Evolutionary conservation across 1,140 invertebrate species (phyloP).

Genomic region (Branchinecta lindahli): DNA sequence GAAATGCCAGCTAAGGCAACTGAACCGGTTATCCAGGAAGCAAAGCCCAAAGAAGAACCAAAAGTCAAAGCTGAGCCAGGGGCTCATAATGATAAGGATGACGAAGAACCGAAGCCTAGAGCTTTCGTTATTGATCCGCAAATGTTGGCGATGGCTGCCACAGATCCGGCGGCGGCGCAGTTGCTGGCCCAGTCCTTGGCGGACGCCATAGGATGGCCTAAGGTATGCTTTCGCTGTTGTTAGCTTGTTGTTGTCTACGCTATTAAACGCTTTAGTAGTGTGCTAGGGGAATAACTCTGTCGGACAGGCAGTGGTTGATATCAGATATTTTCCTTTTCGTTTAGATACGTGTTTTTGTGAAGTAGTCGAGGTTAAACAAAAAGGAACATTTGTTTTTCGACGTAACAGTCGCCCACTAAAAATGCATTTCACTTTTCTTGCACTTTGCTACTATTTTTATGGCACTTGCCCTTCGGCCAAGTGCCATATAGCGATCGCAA

Average conservation of each 20-base stretch:
- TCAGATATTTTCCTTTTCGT: too few relatives aligned
- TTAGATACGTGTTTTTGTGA: too few relatives aligned
- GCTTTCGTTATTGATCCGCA: conserved; percentile 32
- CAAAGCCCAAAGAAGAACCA: conserved; percentile 20
- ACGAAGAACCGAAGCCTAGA: conserved; percentile 13
- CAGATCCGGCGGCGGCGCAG: conserved; percentile 37
- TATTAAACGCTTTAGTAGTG: conserved; percentile 24
- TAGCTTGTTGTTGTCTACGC: conserved; percentile 36
- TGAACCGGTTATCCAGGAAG: conserved; percentile 19
- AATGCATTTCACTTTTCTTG: too few relatives aligned
- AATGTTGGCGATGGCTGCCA: conserved; percentile 24
- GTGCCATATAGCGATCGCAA: too few relatives aligned
- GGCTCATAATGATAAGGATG: conserved; percentile 19
- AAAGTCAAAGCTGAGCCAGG: too few relatives aligned
- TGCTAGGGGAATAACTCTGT: background rate
- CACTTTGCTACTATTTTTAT: too few relatives aligned
- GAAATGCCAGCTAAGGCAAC: background rate
- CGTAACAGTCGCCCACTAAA: too few relatives aligned
- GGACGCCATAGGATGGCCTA: conserved; percentile 42
- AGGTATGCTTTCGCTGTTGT: conserved; percentile 35
- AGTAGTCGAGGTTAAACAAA: too few relatives aligned
- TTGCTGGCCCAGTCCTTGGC: conserved; percentile 39
- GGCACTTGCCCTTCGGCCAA: too few relatives aligned
- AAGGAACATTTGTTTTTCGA: too few relatives aligned
- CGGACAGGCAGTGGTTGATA: too few relatives aligned